Percentiles rank a stretch among this genome's conserved stretches.
phyloP scores from a whole-genome alignment of 2,888 invertebrate species.

The Disparrhopalites patrizii region DNA sequence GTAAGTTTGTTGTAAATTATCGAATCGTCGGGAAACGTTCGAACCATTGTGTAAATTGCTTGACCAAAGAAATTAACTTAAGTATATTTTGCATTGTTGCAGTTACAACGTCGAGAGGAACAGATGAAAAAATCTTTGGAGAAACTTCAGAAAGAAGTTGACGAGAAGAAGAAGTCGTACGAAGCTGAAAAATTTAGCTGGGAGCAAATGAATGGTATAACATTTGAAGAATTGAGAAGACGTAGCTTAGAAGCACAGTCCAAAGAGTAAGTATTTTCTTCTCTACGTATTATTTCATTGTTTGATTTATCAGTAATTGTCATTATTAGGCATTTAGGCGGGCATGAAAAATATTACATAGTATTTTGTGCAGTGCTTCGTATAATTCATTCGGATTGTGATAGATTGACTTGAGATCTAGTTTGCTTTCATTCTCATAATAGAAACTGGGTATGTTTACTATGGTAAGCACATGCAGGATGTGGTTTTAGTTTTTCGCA shows the following conservation, averaged over 20 bases:
- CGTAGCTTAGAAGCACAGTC: constrained; percentile 84
- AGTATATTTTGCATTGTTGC: constrained; percentile 27
- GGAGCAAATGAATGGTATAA: constrained; percentile 88
- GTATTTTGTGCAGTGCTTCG: too few relatives aligned
- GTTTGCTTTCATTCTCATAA: too few relatives aligned
- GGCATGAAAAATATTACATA: too few relatives aligned
- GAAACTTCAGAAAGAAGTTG: constrained; percentile 85
- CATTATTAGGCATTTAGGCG: too few relatives aligned
- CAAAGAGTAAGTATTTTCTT: constrained; percentile 65
- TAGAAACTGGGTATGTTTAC: too few relatives aligned
- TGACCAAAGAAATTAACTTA: too few relatives aligned
- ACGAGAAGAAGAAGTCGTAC: constrained; percentile 80
- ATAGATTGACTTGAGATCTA: too few relatives aligned
- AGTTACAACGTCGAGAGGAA: constrained; percentile 84
- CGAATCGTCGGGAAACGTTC: neutral
- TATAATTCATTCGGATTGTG: too few relatives aligned
- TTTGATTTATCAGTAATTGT: too few relatives aligned
- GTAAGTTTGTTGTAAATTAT: constrained; percentile 54
- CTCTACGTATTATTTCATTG: neutral
- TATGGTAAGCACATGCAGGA: too few relatives aligned
- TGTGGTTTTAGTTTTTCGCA: too few relatives aligned
- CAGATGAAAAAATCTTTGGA: constrained; percentile 72
- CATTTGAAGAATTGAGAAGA: constrained; percentile 81
- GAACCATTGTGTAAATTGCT: too few relatives aligned
- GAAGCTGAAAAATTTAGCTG: constrained; percentile 80